These are phyloP conservation scores for Antrozous pallidus DNA, from an alignment of 2,797 vertebrate species.

Conservation along the genomic window DNA sequence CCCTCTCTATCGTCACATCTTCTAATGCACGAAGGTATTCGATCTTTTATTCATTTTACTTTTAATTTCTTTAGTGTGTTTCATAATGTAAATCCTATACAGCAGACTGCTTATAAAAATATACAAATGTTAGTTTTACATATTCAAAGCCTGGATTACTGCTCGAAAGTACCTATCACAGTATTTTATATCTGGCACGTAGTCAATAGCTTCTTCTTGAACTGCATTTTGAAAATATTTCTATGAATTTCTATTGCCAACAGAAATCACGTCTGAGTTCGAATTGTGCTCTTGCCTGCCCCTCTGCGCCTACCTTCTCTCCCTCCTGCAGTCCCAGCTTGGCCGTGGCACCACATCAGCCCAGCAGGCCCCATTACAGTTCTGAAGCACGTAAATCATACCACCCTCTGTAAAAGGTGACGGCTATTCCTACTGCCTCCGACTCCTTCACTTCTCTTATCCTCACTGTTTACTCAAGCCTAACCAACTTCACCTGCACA, in stretches of 20 bases:
- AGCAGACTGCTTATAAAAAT: background rate
- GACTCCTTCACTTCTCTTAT: background rate
- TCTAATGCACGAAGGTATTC: background rate
- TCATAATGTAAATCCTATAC: slow-evolving; percentile 3
- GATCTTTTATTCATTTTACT: background rate
- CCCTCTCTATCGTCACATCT: background rate
- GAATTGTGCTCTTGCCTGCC: background rate
- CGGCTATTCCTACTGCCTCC: background rate
- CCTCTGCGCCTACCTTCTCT: background rate
- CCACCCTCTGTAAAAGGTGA: background rate
- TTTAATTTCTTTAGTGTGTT: background rate
- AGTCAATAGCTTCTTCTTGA: background rate
- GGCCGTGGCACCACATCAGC: background rate
- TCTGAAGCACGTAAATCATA: background rate
- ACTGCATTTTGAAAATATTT: background rate
- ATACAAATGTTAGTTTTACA: background rate
- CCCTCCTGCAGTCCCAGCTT: background rate
- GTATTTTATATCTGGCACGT: background rate
- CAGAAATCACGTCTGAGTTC: background rate
- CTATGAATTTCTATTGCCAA: background rate
- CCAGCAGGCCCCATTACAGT: background rate
- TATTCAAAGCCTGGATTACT: background rate
- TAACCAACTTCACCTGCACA: background rate
- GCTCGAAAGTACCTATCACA: slow-evolving; percentile 42
- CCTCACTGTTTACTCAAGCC: background rate